Base-by-base conservation (phyloP, 2,888 invertebrate species). In the Punctoribates punctum region DNA sequence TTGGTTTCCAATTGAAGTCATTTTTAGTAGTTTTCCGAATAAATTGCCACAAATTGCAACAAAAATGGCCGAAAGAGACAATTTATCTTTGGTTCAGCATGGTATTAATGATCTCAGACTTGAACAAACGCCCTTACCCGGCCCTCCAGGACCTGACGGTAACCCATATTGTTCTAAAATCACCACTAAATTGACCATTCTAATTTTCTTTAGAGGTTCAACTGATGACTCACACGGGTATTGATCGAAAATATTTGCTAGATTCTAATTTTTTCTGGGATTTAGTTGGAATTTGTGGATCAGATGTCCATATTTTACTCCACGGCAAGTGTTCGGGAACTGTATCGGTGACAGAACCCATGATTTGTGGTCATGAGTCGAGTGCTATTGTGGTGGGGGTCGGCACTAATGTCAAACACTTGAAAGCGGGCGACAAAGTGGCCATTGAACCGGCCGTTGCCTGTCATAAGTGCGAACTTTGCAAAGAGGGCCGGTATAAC, bases 351-450 rank as follows among this genome's bases (percentile, higher is more conserved):
- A 88, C 89, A 72, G 96, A 97, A 13, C 42, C 42, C 11, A 95
- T 97, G 95, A 88, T 96, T 42, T 90, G 97, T 83, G 97, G 97
- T 0, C 97, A 98, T 83, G 98, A 98, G 85, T 90, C 96, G 0
- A 84, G 85, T 76, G 87, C 86, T 11, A 82, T 83, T 9, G 85
- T 87, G 15, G 81, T 81, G 73, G 89, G 92, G 86, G 87, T 93
- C 78, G 91, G 42, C 96, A 97, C 29, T 96, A 73, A 77, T 42
- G 77, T 77, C 15, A 73, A 38, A 15, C 20, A 46, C 27, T 27
- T 77, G 20, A 54, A 60, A 42, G 73, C 62, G 11, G 77, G 78
- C 23, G 78, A 78, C 60, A 65, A 57, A 15, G 78, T 78, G 8
- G 73, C 78, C 15, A 60, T 78, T 25, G 78, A 78, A 20, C 74